A percentile compares a stretch with the other conserved stretches of the same genome.
These are phyloP conservation scores for Parnassius smintheus DNA, from an alignment of 2,888 invertebrate genomes.

Conservation along the genomic window DNA sequence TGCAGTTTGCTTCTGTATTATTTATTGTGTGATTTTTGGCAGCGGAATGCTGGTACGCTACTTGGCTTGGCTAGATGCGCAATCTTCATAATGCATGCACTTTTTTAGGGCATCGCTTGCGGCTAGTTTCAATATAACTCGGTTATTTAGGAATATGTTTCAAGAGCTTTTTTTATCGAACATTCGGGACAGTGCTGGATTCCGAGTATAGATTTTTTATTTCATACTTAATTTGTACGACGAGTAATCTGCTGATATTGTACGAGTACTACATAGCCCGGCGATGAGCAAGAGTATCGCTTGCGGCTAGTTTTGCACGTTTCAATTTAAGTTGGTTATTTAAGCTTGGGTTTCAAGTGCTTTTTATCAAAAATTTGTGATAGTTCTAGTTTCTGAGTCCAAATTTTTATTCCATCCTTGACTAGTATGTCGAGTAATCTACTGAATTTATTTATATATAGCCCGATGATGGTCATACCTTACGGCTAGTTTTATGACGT, in stretches of 20 bases:
- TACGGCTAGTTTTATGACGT: constrained; percentile 48
- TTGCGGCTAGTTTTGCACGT: too few relatives aligned
- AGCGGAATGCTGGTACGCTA: constrained; percentile 66
- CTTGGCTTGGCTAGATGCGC: constrained; percentile 77
- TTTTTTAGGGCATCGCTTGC: constrained; percentile 64
- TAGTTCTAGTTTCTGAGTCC: too few relatives aligned
- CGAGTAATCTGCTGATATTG: not conserved
- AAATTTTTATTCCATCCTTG: too few relatives aligned
- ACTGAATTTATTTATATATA: too few relatives aligned
- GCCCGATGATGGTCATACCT: constrained; percentile 44
- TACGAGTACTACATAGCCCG: not conserved
- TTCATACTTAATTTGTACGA: too few relatives aligned
- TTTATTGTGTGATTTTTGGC: constrained; percentile 81
- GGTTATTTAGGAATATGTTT: constrained; percentile 23
- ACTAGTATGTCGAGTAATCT: too few relatives aligned
- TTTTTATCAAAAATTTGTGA: too few relatives aligned
- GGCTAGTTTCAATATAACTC: constrained; percentile 46
- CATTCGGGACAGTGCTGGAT: not conserved
- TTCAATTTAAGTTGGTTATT: too few relatives aligned
- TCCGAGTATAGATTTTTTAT: too few relatives aligned
- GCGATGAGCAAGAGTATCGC: not conserved
- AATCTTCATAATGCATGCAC: constrained; percentile 81
- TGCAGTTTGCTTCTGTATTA: constrained; percentile 76
- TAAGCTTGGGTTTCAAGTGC: too few relatives aligned
- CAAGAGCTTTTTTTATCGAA: not conserved